These are phyloP conservation scores for Semotilus atromaculatus DNA, from an alignment of 2,797 vertebrate species.

Conservation along the genomic window DNA sequence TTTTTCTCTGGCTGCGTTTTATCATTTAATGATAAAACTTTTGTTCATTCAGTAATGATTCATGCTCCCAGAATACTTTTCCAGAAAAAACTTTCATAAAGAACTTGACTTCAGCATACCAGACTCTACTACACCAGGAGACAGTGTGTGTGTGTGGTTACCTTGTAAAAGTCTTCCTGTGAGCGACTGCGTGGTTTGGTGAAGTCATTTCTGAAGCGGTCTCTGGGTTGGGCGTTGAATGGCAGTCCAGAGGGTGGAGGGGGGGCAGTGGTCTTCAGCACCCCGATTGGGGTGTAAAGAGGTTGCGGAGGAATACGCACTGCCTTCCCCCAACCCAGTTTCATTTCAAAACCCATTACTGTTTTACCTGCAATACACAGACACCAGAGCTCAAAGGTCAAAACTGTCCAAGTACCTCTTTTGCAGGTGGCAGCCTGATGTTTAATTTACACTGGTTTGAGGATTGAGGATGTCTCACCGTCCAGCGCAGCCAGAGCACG, in stretches of 20 bases:
- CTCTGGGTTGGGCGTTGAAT: slow-evolving; percentile 83
- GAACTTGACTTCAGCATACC: background rate
- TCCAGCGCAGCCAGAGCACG: slow-evolving; percentile 81
- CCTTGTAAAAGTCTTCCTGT: slow-evolving; percentile 82
- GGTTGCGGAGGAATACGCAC: slow-evolving; percentile 84
- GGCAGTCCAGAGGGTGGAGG: slow-evolving; percentile 84
- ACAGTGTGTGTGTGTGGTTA: slow-evolving; percentile 55
- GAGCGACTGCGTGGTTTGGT: slow-evolving; percentile 78
- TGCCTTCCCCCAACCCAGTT: slow-evolving; percentile 85
- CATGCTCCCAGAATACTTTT: background rate
- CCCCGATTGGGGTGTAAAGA: slow-evolving; percentile 81
- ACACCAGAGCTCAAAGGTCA: slow-evolving; percentile 4
- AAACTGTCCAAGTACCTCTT: background rate
- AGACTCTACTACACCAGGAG: slow-evolving; percentile 12
- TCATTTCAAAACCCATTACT: slow-evolving; percentile 87
- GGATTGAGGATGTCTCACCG: slow-evolving; percentile 64
- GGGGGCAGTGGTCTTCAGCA: slow-evolving; percentile 75
- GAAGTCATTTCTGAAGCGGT: slow-evolving; percentile 83
- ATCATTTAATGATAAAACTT: background rate
- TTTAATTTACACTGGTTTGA: background rate
- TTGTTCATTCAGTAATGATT: background rate
- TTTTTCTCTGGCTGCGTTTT: background rate
- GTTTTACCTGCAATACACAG: slow-evolving; percentile 76
- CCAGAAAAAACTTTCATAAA: background rate
- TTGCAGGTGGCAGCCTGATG: background rate